Base-by-base conservation (phyloP, 2,888 invertebrate species). In the Pseudoips prasinana region DNA sequence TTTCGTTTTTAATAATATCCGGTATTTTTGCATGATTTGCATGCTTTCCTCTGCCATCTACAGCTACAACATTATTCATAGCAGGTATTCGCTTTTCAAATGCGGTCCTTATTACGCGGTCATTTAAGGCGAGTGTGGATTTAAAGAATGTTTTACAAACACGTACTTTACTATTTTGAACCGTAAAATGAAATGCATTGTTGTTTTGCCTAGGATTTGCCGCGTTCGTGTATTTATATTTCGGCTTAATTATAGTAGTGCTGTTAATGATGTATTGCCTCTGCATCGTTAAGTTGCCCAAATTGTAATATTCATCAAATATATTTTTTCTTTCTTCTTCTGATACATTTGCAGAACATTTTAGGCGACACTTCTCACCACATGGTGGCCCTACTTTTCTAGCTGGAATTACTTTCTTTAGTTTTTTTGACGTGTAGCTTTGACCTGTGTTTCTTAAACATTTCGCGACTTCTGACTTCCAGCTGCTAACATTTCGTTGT, bases 111-210 rank as follows among this genome's bases (percentile, higher is more conserved):
- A n/a, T n/a, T n/a, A n/a, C n/a, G n/a, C n/a, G n/a, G n/a, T n/a
- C n/a, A n/a, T n/a, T n/a, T n/a, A n/a, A n/a, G n/a, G n/a, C n/a
- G n/a, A n/a, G n/a, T n/a, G n/a, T n/a, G n/a, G n/a, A 18, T 18
- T 18, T 18, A 3, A 18, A 18, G 6, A 31, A 23, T 23, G 18
- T 18, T 18, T 18, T 25, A 7, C 25, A 18, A 18, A 18, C 18
- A 18, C 25, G 10, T 11, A 25, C 25, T 10, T 33, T 25, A 33
- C 29, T 29, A 27, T 29, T 30, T 10, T 27, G 5, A 46, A 39
- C n/a, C n/a, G 35, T 33, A 10, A 47, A 30, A 28, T 35, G 37
- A 6, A 41, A 18, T 18, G 33, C 43, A 30, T 41, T 44, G 18
- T 18, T 18, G 18, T 18, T 18, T 6, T 18, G 18, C 18, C 18